phyloP scores from a whole-genome alignment of 2,888 invertebrate species.

The Gymnoscelis rufifasciata region DNA sequence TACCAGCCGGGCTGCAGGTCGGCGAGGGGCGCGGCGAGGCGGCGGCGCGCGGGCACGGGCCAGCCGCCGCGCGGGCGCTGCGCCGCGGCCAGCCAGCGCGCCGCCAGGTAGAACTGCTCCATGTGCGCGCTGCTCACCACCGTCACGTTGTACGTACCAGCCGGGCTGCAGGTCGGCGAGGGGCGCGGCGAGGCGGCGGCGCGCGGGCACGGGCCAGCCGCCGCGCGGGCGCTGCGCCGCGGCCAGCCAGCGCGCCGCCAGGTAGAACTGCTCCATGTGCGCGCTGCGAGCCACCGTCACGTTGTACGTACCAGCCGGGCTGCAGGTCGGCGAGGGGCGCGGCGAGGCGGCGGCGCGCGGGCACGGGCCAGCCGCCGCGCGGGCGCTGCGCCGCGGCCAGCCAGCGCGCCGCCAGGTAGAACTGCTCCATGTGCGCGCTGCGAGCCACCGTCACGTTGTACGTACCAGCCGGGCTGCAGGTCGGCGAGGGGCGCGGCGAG shows the following conservation, averaged over 20 bases:
- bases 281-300: no score
- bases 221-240: slow-evolving; percentile 91
- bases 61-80: slow-evolving; percentile 96
- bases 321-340: slow-evolving; percentile 84
- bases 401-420: slow-evolving; percentile 93
- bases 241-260: slow-evolving; percentile 93
- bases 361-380: slow-evolving; percentile 96
- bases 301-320: neutral
- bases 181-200: slow-evolving; percentile 90
- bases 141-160: neutral
- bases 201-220: slow-evolving; percentile 96
- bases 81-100: slow-evolving; percentile 93
- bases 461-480: slow-evolving; percentile 71
- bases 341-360: slow-evolving; percentile 89
- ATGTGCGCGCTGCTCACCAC: no score
- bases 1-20: slow-evolving; percentile 37
- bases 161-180: slow-evolving; percentile 69
- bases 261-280: slow-evolving; percentile 32
- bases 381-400: slow-evolving; percentile 91
- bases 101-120: slow-evolving; percentile 79
- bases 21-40: slow-evolving; percentile 90
- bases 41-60: slow-evolving; percentile 92
- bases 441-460: slow-evolving; percentile 89
- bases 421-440: slow-evolving; percentile 93
- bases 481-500: slow-evolving; percentile 78